Conservation (phyloP, 2,113 vertebrate species). For the Pontoporia blainvillei region DNA sequence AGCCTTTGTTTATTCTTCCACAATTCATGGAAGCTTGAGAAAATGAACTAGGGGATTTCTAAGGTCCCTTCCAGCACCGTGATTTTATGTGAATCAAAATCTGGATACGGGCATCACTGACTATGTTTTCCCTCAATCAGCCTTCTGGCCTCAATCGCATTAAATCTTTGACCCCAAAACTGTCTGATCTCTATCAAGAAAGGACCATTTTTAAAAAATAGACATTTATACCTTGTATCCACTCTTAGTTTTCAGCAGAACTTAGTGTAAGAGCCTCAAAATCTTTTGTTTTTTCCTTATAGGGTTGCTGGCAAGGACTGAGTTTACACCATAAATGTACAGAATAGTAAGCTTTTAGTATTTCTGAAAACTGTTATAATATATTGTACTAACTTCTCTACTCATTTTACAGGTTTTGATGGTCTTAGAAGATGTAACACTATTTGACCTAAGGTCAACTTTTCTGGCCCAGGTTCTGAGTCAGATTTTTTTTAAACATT, state of each 20-base stretch:
- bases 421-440: not conserved
- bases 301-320: not conserved
- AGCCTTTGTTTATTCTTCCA: conserved; percentile 1
- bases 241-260: not conserved
- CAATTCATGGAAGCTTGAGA: not conserved
- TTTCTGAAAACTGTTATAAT: conserved; percentile 3
- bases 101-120: not conserved
- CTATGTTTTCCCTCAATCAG: not conserved
- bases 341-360: not conserved
- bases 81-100: not conserved
- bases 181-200: not conserved
- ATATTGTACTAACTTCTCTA: not conserved
- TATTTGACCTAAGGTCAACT: conserved; percentile 24
- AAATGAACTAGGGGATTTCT: not conserved
- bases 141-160: not conserved
- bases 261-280: not conserved
- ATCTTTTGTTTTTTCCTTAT: not conserved
- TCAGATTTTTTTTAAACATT: not conserved
- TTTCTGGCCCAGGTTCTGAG: not conserved
- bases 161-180: not conserved
- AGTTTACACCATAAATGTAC: not conserved
- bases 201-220: not conserved
- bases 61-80: not conserved
- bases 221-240: not conserved
- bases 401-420: not conserved